These are phyloP conservation scores for Bovichtus diacanthus DNA, from an alignment of 2,797 vertebrate species.

Conservation along the genomic window DNA sequence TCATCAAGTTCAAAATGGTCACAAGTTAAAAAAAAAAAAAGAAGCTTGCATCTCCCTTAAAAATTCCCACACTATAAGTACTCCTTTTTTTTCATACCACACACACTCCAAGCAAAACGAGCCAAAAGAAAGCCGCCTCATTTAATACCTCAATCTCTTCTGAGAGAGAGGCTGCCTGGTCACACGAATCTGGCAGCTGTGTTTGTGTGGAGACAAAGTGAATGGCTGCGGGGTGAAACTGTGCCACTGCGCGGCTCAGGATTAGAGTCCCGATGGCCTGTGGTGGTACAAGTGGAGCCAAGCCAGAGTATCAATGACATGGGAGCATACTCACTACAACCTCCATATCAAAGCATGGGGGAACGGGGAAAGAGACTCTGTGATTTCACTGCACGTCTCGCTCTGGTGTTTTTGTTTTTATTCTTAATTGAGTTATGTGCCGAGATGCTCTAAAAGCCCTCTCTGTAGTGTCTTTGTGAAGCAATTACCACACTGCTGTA, in stretches of 20 bases:
- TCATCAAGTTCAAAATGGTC: constrained; percentile 2
- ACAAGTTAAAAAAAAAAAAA: neutral
- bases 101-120: constrained; percentile 36
- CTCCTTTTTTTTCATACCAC: constrained; percentile 17
- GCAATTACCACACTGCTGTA: neutral
- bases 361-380: constrained; percentile 14
- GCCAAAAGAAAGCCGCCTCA: constrained; percentile 55
- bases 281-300: constrained; percentile 74
- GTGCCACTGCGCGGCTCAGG: constrained; percentile 74
- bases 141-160: constrained; percentile 69
- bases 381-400: neutral
- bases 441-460: neutral
- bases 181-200: constrained; percentile 80
- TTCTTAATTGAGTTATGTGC: neutral
- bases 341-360: constrained; percentile 45
- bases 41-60: constrained; percentile 1
- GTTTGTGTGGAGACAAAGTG: constrained; percentile 81
- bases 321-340: constrained; percentile 66
- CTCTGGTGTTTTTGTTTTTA: constrained; percentile 7
- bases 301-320: constrained; percentile 80
- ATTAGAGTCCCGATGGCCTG: constrained; percentile 77
- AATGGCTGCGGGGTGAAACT: constrained; percentile 80
- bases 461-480: neutral
- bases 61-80: constrained; percentile 44
- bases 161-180: constrained; percentile 70